Evolutionary conservation across 2,113 vertebrate species (phyloP), one percentile per base, ranked within the genome.

Genomic region (Melanostigma gelatinosum): DNA sequence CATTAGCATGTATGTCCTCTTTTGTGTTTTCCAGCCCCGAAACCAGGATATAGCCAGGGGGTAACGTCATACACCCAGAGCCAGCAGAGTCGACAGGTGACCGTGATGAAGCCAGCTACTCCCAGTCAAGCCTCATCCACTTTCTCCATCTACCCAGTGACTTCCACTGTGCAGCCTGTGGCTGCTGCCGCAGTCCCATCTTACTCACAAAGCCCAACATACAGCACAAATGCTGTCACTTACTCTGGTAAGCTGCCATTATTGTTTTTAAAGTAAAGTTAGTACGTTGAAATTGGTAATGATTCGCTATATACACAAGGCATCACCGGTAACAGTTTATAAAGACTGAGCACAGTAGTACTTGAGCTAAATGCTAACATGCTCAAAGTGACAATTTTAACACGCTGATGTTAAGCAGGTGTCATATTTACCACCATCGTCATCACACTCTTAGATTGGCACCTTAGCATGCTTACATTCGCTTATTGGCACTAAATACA

Each of bases 131-230:
- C 96, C 70, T 97, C 98, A 0, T 98, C 97, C 3, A 98, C 98
- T 0, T 99, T 99, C 93, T 98, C 98, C 75, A 97, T 99, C 90
- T 99, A 99, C 94, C 98, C 98, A 0, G 97, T 99, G 68, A 98
- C 97, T 48, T 99, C 98, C 24, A 96, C 97, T 16, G 97, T 98
- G 76, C 98, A 99, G 86, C 98, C 97, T 0, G 96, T 97, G 20
- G 97, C 97, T 1, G 97, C 96, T 6, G 97, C 96, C 2, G 96
- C 97, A 48, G 97, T 99, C 81, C 97, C 98, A 0, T 97, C 98
- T 0, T 99, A 99, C 87, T 99, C 97, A 66, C 98, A 99, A 86
- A 98, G 97, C 89, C 97, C 97, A 8, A 99, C 98, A 0, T 99
- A 99, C 46, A 98, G 98, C 93, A 99, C 97, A 55, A 99, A 97